A percentile compares a stretch with the other conserved stretches of the same genome.
Evolutionary conservation across 2,888 invertebrate species (phyloP).

Genomic region (Meiosimyza decipiens): DNA sequence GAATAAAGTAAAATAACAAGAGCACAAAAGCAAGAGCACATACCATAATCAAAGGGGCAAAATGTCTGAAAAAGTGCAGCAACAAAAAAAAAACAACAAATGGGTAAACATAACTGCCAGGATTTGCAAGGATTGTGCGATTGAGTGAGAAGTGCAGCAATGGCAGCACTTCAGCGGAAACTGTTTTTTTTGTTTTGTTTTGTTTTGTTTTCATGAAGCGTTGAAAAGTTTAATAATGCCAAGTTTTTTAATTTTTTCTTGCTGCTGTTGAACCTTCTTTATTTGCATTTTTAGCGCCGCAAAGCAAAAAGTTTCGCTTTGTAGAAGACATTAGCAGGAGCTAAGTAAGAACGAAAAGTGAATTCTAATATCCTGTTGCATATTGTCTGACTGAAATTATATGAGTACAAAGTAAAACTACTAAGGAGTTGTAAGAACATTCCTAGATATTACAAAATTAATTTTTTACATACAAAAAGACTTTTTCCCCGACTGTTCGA

Average conservation of each 20-base stretch:
- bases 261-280: neutral
- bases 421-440: no score
- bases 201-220: neutral
- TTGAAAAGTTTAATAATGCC: conserved; percentile 28
- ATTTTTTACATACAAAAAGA: no score
- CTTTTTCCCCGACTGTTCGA: no score
- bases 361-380: no score
- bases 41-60: neutral
- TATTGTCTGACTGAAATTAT: no score
- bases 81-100: no score
- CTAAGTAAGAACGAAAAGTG: no score
- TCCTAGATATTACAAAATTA: no score
- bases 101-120: conserved; percentile 5
- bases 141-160: neutral
- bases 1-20: neutral
- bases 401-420: no score
- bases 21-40: neutral
- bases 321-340: neutral
- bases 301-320: no score
- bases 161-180: conserved; percentile 5
- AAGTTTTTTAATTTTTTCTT: conserved; percentile 8
- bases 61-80: neutral
- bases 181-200: conserved; percentile 16
- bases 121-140: conserved; percentile 6
- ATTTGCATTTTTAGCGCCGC: neutral